A percentile compares a stretch with the other conserved stretches of the same genome.
Evolutionary conservation across 2,113 vertebrate species (phyloP).

Genomic region (Urocitellus parryii): DNA sequence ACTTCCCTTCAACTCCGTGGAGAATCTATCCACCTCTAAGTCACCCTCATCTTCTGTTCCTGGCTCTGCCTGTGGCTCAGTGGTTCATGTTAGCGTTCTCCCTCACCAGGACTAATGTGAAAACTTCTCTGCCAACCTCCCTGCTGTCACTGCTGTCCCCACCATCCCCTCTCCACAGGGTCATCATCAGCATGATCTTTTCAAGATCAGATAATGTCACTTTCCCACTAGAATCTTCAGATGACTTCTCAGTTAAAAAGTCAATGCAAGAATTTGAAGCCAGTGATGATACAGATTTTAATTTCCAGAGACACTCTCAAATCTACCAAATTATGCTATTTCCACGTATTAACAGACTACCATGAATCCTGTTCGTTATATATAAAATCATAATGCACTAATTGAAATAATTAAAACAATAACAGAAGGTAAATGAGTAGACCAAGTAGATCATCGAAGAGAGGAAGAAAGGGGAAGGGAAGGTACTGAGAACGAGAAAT

Average conservation of each 20-base stretch:
- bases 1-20: neutral
- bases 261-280: neutral
- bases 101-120: neutral
- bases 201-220: neutral
- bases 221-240: neutral
- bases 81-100: neutral
- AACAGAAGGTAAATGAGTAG: too few species aligned
- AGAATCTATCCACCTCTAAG: neutral
- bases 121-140: fast-evolving
- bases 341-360: too few species aligned
- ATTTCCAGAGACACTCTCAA: neutral
- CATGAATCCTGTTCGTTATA: too few species aligned
- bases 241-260: neutral
- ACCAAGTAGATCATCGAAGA: too few species aligned
- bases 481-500: neutral
- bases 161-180: neutral
- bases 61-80: neutral
- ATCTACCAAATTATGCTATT: neutral
- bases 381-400: too few species aligned
- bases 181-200: neutral
- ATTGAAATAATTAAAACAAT: too few species aligned
- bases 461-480: too few species aligned
- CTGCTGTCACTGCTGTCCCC: neutral
- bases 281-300: neutral
- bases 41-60: neutral